A percentile compares a stretch with the other conserved stretches of the same genome.
Evolutionary conservation across 2,113 vertebrate genomes (phyloP).

Genomic region (Suncus etruscus): DNA sequence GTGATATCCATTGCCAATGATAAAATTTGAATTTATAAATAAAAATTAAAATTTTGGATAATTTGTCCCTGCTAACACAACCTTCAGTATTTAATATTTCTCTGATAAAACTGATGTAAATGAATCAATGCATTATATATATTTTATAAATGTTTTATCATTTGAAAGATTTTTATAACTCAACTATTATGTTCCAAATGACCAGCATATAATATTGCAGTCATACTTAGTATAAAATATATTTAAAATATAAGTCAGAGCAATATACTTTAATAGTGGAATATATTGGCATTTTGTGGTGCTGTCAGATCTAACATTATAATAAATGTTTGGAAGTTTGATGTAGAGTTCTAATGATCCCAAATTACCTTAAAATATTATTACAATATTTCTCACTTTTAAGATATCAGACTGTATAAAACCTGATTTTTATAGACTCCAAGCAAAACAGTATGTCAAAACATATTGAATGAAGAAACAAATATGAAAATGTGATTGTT

Average conservation of each 20-base stretch:
- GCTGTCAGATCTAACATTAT: neutral
- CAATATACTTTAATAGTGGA: neutral
- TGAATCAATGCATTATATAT: neutral
- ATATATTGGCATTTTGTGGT: slow-evolving; percentile 13
- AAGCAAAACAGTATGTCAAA: neutral
- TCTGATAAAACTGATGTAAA: neutral
- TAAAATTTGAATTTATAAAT: slow-evolving; percentile 31
- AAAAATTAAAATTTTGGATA: slow-evolving; percentile 27
- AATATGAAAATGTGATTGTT: neutral
- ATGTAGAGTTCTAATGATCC: neutral
- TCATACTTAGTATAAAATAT: neutral
- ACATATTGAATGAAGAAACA: neutral
- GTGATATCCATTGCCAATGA: slow-evolving; percentile 19
- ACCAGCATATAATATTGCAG: neutral
- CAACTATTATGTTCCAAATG: slow-evolving; percentile 39
- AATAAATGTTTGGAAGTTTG: neutral
- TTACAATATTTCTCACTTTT: neutral
- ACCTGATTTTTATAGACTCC: slow-evolving; percentile 19
- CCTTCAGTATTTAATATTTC: neutral
- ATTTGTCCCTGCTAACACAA: neutral
- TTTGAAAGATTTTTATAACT: slow-evolving; percentile 15
- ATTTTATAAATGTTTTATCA: slow-evolving; percentile 27
- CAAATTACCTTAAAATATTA: neutral
- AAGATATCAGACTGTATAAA: neutral
- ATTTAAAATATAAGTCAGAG: neutral